Percentiles rank a stretch among this genome's conserved stretches.
Evolutionary conservation across 2,113 vertebrate genomes (phyloP).

Genomic region (Bombycilla garrulus): DNA sequence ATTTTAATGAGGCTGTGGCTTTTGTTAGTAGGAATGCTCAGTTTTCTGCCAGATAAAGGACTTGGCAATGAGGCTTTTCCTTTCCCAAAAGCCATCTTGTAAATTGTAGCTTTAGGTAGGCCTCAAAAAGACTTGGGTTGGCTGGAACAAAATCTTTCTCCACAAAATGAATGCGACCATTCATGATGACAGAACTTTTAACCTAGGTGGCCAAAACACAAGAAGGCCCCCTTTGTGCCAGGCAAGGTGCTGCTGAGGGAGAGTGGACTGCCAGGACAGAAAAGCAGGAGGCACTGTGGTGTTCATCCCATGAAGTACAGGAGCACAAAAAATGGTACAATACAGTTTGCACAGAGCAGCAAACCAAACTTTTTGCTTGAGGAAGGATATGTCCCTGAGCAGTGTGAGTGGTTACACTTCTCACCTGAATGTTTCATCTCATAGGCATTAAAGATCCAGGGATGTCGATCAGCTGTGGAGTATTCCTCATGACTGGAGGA

Average conservation of each 20-base stretch:
- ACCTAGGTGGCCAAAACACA: neutral
- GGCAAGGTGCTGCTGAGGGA: neutral
- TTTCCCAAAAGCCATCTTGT: neutral
- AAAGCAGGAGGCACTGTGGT: neutral
- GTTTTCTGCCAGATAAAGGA: neutral
- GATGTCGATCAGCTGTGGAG: slow-evolving; percentile 1
- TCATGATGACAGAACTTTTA: neutral
- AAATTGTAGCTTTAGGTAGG: neutral
- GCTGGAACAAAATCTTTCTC: neutral
- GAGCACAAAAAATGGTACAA: neutral
- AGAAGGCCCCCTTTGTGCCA: neutral
- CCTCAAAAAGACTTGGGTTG: neutral
- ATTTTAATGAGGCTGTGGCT: neutral
- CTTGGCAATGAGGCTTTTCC: neutral
- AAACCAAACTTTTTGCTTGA: neutral
- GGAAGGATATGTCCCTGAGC: neutral
- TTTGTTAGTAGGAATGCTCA: neutral
- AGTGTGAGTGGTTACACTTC: neutral
- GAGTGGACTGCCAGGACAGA: neutral
- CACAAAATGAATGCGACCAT: neutral
- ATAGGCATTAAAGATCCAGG: slow-evolving; percentile 24
- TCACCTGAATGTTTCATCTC: neutral
- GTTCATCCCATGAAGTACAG: neutral
- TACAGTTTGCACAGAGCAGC: neutral
- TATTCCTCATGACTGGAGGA: slow-evolving; percentile 49